Evolutionary conservation across 2,888 invertebrate genomes (phyloP), one percentile per base, ranked within the genome.

Genomic region (Tetragonula carbonaria): DNA sequence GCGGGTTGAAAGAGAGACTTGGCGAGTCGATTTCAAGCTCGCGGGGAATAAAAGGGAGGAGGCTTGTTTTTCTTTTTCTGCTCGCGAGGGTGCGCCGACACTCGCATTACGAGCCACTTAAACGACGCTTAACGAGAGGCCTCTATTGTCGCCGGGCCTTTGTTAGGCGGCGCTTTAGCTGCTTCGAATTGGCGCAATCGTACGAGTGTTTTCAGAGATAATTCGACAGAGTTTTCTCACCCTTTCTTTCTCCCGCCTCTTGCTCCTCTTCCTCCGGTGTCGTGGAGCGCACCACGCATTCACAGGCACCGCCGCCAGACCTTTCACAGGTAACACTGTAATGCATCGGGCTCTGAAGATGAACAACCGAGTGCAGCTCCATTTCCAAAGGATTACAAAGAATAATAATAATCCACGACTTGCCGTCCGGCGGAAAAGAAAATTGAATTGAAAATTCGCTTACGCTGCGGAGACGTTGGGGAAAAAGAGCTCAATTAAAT

Each of bases 41-140:
- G 50, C 45, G 11, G 45, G 68, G 57, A 68, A 63, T 57, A 65
- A 76, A 67, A 59, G 53, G 23, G 45, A 21, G 6, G 18, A 50
- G 14, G n/a, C 45, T 50, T 82, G 72, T 74, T 77, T 82, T 84
- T 77, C 83, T 84, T 74, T 84, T 77, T 82, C 82, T 33, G 71
- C 51, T 50, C 45, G 65, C 63, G 70, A 82, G 75, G 62, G 66
- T 57, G 75, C 75, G 55, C 82, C 82, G 71, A 81, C 82, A 75
- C 82, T 82, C 75, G 82, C 75, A 82, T 82, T 82, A 82, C 71
- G 66, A 82, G 82, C 82, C 82, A 82, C 82, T 82, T 81, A 75
- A 82, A 72, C 82, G 82, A 72, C 82, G 75, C 82, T 82, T 81
- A 82, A 82, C 82, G 75, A 82, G 82, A 82, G 74, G 74, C 71